Percentiles rank a stretch among this genome's conserved stretches.
Evolutionary conservation across 2,113 vertebrate genomes (phyloP).

Genomic region (Etheostoma spectabile): DNA sequence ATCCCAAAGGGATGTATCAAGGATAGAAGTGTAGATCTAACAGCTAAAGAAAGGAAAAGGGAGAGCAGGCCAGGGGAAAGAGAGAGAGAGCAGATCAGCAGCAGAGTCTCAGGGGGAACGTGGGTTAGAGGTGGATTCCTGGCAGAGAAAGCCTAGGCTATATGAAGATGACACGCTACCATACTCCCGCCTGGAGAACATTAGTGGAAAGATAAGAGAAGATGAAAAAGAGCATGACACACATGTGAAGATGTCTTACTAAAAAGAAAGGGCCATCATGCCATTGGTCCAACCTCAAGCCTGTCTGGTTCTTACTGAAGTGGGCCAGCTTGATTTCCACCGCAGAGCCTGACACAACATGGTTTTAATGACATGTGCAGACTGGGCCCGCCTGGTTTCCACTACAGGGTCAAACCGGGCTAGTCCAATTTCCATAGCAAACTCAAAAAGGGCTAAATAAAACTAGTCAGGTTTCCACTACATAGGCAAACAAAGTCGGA

Average conservation of each 20-base stretch:
- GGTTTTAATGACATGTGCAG: background rate
- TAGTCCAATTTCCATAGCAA: conserved; percentile 24
- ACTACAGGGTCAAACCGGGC: background rate
- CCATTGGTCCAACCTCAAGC: background rate
- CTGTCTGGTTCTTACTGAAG: background rate
- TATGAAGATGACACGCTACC: conserved; percentile 36
- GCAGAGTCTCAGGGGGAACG: conserved; percentile 22
- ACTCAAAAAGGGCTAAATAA: conserved; percentile 19
- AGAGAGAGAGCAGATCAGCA: conserved; percentile 36
- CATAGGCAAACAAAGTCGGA: background rate
- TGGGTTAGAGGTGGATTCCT: conserved; percentile 42
- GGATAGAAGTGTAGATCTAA: conserved; percentile 57
- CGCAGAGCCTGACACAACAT: background rate
- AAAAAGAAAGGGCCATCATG: background rate
- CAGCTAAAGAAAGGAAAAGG: conserved; percentile 31
- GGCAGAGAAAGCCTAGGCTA: background rate
- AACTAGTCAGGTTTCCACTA: conserved; percentile 1
- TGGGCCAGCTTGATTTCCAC: background rate
- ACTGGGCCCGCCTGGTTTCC: background rate
- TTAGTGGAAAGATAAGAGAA: background rate
- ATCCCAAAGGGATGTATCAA: conserved; percentile 43
- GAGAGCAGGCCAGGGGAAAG: conserved; percentile 13
- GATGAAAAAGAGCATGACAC: background rate
- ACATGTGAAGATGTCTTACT: background rate
- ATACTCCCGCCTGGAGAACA: background rate